Percentiles rank a stretch among this genome's conserved stretches.
Evolutionary conservation across 1,140 invertebrate species (phyloP).

Genomic region (Drosophila subpulchrella): DNA sequence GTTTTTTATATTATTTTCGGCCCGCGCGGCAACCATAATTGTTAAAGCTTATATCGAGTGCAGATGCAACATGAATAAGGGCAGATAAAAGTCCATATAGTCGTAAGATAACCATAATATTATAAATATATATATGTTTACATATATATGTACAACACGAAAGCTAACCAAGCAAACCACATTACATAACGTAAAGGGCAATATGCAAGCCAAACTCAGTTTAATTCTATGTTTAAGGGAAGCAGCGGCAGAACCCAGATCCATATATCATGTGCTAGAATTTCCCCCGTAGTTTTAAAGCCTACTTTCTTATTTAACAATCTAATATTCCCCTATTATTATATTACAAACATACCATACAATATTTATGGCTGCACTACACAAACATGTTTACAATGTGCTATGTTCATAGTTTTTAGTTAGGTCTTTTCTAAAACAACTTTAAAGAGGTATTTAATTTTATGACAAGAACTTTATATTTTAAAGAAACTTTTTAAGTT

Average conservation of each 20-base stretch:
- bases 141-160: constrained; percentile 57
- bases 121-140: constrained; percentile 38
- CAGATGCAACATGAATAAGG: constrained; percentile 45
- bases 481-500: constrained; percentile 63
- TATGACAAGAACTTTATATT: constrained; percentile 51
- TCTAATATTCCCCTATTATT: constrained; percentile 55
- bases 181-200: constrained; percentile 53
- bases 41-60: constrained; percentile 67
- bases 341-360: constrained; percentile 38
- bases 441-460: constrained; percentile 56
- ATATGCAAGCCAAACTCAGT: constrained; percentile 77
- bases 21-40: constrained; percentile 58
- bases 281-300: constrained; percentile 38
- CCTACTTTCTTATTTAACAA: constrained; percentile 58
- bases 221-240: constrained; percentile 48
- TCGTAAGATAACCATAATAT: constrained; percentile 48
- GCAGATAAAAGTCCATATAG: constrained; percentile 41
- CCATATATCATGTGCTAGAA: constrained; percentile 58
- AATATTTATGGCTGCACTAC: constrained; percentile 75
- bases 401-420: constrained; percentile 82
- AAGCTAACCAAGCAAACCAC: constrained; percentile 59
- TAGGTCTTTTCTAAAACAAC: constrained; percentile 60
- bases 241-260: constrained; percentile 32
- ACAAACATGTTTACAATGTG: constrained; percentile 71
- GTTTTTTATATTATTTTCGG: constrained; percentile 55